Evolutionary conservation across 2,797 vertebrate genomes (phyloP).

Genomic region (Rhinoraja longicauda): DNA sequence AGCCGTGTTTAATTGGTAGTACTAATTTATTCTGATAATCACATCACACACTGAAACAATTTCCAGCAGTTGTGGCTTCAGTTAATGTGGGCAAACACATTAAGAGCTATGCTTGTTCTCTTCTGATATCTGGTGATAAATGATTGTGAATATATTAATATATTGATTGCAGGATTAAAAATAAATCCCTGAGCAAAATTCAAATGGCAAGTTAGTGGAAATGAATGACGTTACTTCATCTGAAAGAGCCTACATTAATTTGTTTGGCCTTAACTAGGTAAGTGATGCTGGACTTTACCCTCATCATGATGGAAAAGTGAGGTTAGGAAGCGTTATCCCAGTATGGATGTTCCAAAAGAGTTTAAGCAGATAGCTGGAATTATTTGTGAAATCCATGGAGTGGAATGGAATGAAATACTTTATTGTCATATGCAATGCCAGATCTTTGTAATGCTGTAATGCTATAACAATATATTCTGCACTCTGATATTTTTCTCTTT

Average conservation of each 20-base stretch:
- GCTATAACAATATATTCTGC: no score
- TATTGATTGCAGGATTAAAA: not conserved
- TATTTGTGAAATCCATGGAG: no score
- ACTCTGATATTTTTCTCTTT: no score
- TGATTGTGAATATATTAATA: not conserved
- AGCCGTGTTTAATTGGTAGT: not conserved
- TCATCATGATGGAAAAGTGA: not conserved
- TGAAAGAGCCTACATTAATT: not conserved
- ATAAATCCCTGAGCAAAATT: not conserved
- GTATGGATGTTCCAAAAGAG: not conserved
- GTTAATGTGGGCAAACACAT: not conserved
- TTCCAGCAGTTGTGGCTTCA: not conserved
- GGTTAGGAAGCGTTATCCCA: not conserved
- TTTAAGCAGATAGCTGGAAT: no score
- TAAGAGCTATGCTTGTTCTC: not conserved
- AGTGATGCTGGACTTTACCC: not conserved
- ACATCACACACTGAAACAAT: not conserved
- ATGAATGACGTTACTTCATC: not conserved
- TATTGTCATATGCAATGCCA: no score
- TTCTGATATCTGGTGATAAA: not conserved
- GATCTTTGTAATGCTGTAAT: no score
- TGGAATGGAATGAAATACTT: no score
- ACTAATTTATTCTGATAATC: conserved; percentile 26
- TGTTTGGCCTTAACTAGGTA: not conserved
- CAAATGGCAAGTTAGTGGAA: not conserved